Conservation (phyloP, 2,888 invertebrate species). For the Apodemia hepburni region DNA sequence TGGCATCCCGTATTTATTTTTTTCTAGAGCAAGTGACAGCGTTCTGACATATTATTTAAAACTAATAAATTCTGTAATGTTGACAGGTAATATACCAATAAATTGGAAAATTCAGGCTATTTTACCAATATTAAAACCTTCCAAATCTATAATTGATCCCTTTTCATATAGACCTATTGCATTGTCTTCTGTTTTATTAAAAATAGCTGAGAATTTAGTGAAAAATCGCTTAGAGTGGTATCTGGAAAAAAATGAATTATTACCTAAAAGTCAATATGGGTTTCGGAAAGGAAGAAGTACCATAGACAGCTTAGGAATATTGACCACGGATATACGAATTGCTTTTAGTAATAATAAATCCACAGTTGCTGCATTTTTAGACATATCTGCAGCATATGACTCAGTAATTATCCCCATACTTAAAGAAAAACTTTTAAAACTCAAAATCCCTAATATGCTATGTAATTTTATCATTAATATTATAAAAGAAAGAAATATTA, state of each 20-base stretch:
- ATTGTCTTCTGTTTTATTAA: not conserved
- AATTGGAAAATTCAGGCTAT: not conserved
- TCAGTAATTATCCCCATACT: not conserved
- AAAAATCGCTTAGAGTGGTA: not conserved
- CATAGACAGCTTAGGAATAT: not conserved
- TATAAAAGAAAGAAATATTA: constrained; percentile 1
- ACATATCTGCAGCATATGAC: constrained; percentile 17
- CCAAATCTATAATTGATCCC: not conserved
- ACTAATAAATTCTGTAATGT: not conserved
- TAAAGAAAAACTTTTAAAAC: constrained; percentile 1
- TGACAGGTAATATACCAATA: not conserved
- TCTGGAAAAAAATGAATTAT: not conserved
- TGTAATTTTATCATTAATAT: not conserved
- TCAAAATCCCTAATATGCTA: not conserved
- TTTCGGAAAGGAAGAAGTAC: not conserved
- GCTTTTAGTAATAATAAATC: constrained; percentile 11
- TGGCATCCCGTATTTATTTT: not conserved
- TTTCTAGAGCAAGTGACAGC: not conserved
- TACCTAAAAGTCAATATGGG: not conserved
- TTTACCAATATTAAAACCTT: constrained; percentile 4
- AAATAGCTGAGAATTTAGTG: not conserved
- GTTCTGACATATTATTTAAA: constrained; percentile 1
- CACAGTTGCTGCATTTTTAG: constrained; percentile 16
- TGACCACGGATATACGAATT: constrained; percentile 13
- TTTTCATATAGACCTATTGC: not conserved